Conservation (phyloP, 2,888 invertebrate species). For the Pheosia tremula region DNA sequence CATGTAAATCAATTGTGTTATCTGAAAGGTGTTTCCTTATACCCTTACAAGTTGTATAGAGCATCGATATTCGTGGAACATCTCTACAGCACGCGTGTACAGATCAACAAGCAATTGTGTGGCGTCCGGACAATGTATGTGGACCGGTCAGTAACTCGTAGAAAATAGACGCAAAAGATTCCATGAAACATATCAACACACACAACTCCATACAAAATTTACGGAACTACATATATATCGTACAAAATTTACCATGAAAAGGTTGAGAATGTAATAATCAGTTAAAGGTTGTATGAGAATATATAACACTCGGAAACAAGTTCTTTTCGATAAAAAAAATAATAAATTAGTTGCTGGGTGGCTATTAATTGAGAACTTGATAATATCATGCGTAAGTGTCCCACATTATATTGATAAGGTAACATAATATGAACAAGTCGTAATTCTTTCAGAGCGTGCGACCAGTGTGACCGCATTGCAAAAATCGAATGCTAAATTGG, state of each 20-base stretch:
- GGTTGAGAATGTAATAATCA: no score
- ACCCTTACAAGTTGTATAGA: background rate
- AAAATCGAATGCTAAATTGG: background rate
- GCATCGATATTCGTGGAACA: conserved; percentile 11
- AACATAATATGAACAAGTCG: background rate
- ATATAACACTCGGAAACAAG: background rate
- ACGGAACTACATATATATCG: no score
- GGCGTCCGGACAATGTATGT: conserved; percentile 30
- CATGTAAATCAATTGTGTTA: no score
- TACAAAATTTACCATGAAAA: no score
- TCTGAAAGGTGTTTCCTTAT: no score
- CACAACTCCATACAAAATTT: no score
- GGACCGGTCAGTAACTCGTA: conserved; percentile 20
- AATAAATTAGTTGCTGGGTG: conserved; percentile 5
- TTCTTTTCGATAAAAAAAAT: background rate
- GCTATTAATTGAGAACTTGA: background rate
- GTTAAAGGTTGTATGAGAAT: no score
- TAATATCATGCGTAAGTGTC: background rate
- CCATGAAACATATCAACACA: conserved; percentile 19
- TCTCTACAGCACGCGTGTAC: conserved; percentile 17
- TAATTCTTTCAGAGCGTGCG: background rate
- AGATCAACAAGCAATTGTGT: conserved; percentile 23
- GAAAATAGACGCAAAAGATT: conserved; percentile 17
- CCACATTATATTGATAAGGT: conserved; percentile 1
- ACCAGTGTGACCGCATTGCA: background rate